Evolutionary conservation across 2,888 invertebrate genomes (phyloP).

Genomic region (Troides aeacus): DNA sequence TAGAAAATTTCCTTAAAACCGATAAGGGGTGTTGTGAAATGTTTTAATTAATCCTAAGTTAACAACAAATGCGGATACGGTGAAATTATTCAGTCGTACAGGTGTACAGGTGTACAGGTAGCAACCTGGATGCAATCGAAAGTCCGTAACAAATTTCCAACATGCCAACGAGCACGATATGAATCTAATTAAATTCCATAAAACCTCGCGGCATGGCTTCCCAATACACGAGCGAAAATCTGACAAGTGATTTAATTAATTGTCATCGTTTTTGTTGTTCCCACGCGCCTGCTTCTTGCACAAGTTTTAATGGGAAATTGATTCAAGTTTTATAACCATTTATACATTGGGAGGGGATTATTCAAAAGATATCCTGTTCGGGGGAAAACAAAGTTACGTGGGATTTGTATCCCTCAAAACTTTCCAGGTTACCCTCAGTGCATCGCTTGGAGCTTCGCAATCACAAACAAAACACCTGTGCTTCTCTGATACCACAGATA

Average conservation of each 20-base stretch:
- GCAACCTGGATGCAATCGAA: background rate
- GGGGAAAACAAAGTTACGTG: too few species aligned
- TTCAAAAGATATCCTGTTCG: too few species aligned
- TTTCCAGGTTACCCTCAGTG: too few species aligned
- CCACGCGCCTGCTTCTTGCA: background rate
- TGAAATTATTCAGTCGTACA: constrained; percentile 1
- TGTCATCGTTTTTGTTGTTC: constrained; percentile 6
- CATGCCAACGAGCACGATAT: constrained; percentile 9
- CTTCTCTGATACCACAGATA: too few species aligned
- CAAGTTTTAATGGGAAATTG: constrained; percentile 7
- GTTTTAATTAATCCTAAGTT: background rate
- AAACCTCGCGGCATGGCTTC: constrained; percentile 9
- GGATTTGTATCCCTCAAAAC: too few species aligned
- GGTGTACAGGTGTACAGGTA: too few species aligned
- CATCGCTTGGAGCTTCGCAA: too few species aligned
- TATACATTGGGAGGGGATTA: background rate
- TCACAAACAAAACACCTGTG: too few species aligned
- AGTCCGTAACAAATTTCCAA: constrained; percentile 4
- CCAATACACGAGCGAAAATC: constrained; percentile 6
- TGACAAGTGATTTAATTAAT: constrained; percentile 8
- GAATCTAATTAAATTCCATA: constrained; percentile 20
- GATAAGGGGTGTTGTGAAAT: background rate
- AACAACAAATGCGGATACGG: background rate
- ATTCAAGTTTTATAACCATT: background rate
- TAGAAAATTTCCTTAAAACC: too few species aligned